Base-by-base conservation (phyloP, 2,888 invertebrate genomes). In the Phytoseiulus persimilis region DNA sequence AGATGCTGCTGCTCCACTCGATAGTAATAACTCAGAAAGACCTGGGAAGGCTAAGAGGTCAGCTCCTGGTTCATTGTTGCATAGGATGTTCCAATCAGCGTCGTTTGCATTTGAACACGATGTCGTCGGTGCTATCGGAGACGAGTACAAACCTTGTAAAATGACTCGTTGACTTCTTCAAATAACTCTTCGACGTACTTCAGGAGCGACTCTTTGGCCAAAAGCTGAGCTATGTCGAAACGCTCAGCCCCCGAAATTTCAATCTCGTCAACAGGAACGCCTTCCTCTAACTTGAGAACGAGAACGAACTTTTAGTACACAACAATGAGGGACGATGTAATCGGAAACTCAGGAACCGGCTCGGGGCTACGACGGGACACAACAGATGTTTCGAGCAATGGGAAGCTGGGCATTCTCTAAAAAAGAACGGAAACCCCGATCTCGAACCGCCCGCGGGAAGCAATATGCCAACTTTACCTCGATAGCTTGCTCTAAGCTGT, bases 191-290 rank as follows among this genome's bases (percentile, higher is more conserved):
- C 87, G 18, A 87, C 87, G 45, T 39, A 87, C 31, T 31, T 87
- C 28, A 87, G 87, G 32, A 87, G 87, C 87, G 87, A 87, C 23
- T 87, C 87, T 32, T 87, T 87, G 32, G 87, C 87, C 33, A 87
- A 39, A 33, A 87, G 45, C 31, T 87, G 87, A n/a, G 31, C 87
- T 5, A 87, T 87, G 18, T 87, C 87, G 33, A 39, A 87, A 32
- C 87, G 87, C 33, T 87, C 87, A 0, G 87, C 32, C 6, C 33
- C 45, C n/a, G 87, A 87, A 28, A 87, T 33, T n/a, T 87, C 87
- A 11, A 87, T 33, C 31, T 87, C 87, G 87, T 87, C 65, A 14
- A 65, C 23, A 14, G 65, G 65, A 2, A 65, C 18, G 65, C 65
- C 65, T 65, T 65, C 65, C 65, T 65, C 65, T 23, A 65, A 23